Evolutionary conservation across 2,113 vertebrate species (phyloP), one percentile per base, ranked within the genome.

Genomic region (Argyrosomus japonicus): DNA sequence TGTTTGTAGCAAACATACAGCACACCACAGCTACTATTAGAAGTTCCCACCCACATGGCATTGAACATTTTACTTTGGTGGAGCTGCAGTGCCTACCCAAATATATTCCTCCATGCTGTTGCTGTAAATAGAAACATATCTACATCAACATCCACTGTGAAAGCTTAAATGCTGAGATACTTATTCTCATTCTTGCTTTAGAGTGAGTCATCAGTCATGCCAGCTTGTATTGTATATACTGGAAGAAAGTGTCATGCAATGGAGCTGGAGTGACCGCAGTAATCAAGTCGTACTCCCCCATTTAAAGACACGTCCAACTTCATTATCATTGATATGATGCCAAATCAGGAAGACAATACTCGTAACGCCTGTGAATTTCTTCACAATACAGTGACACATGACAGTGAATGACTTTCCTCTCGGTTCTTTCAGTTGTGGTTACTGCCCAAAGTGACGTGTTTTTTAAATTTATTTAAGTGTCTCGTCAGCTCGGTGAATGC

Each of bases 271-370:
- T 19, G 21, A 6, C 67, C 11, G 13, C 40, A n/a, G 3, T 32
- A 76, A 63, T 36, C 6, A 3, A 72, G 64, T 75, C 68, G 61
- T 40, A 18, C 50, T 32, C 48, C 11, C 21, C 17, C 14, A 23
- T 56, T 54, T 73, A 15, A 23, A 69, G 12, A 60, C 81, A 13
- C 17, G 51, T 60, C 25, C 54, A 29, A 14, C 4, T 0, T 40
- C 53, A 67, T 36, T 12, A 27, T 50, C 71, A 29, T 50, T 75
- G 53, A 61, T 11, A 25, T 25, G 64, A 51, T 79, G 57, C 54
- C 51, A 77, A 19, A 45, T 73, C 67, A 40, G 18, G 19, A 72
- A 84, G 61, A 69, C 32, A 87, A 68, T 69, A 21, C 67, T 58
- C 15, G 8, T 15, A 23, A n/a, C 17, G 57, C 13, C 40, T 43